A percentile compares a stretch with the other conserved stretches of the same genome.
phyloP scores from a whole-genome alignment of 2,888 invertebrate genomes.

The Drosophila colorata region DNA sequence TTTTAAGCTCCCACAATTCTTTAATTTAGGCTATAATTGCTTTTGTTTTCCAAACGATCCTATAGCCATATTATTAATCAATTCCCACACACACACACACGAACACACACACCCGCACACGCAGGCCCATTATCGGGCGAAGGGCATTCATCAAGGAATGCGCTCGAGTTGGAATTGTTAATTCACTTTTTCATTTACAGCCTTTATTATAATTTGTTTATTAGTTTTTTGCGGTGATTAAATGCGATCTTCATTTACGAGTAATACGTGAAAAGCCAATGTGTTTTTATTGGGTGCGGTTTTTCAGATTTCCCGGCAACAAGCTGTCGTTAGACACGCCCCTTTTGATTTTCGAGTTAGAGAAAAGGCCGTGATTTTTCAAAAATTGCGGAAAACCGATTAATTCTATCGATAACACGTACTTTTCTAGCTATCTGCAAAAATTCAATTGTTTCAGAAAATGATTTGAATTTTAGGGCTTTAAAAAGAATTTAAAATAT shows the following conservation, averaged over 20 bases:
- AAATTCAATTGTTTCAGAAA: too few relatives aligned
- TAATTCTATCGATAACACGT: not conserved
- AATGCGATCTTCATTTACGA: conserved; percentile 38
- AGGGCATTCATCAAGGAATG: not conserved
- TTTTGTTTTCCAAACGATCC: not conserved
- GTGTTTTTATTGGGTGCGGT: conserved; percentile 3
- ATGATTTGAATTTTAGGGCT: too few relatives aligned
- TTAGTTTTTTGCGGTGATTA: conserved; percentile 32
- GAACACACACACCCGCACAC: not conserved
- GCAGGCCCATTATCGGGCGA: not conserved
- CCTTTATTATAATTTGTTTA: conserved; percentile 1
- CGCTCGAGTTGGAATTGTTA: conserved; percentile 4
- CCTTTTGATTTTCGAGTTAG: too few relatives aligned
- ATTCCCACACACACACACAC: conserved; percentile 4
- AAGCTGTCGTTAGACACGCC: not conserved
- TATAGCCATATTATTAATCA: conserved; percentile 8
- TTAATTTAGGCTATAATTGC: conserved; percentile 12
- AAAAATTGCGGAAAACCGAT: too few relatives aligned
- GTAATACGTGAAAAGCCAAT: conserved; percentile 8
- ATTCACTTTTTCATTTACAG: conserved; percentile 9
- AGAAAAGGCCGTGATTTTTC: too few relatives aligned
- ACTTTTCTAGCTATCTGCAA: too few relatives aligned
- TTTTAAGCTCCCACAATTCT: conserved; percentile 13
- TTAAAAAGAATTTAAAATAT: too few relatives aligned
- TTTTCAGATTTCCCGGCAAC: not conserved